phyloP scores from a whole-genome alignment of 2,888 invertebrate genomes.

The Luperina nickerlii region DNA sequence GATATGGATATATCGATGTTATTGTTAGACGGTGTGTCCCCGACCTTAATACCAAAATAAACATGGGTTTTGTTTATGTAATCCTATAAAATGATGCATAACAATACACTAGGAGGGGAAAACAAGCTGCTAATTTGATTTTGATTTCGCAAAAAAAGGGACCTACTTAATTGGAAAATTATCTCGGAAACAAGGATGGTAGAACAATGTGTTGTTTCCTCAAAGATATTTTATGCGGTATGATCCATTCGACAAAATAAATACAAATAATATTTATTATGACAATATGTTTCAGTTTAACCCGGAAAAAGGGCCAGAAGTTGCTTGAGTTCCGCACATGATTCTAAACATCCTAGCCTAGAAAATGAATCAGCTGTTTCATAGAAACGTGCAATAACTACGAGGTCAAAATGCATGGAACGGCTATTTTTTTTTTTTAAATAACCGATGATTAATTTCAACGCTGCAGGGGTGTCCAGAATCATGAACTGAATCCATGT shows the following conservation, averaged over 20 bases:
- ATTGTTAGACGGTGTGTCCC: not conserved
- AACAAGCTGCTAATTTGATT: not conserved
- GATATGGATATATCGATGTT: not conserved
- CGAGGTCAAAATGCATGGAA: too few species aligned
- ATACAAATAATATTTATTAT: not conserved
- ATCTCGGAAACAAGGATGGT: not conserved
- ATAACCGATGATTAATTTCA: too few species aligned
- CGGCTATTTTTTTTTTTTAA: too few species aligned
- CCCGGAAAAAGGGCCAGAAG: not conserved
- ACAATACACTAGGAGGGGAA: not conserved
- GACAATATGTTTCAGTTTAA: not conserved
- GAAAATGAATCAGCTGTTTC: too few species aligned
- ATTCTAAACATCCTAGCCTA: too few species aligned
- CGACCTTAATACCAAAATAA: slow-evolving; percentile 1
- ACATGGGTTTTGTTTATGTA: slow-evolving; percentile 12
- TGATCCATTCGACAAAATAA: slow-evolving; percentile 2
- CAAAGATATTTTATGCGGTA: not conserved
- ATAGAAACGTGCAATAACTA: too few species aligned
- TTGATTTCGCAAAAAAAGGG: not conserved
- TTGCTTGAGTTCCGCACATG: too few species aligned
- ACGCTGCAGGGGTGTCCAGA: too few species aligned
- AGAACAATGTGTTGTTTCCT: slow-evolving; percentile 19
- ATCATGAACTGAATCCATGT: too few species aligned
- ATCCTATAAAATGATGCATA: not conserved
- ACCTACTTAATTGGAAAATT: slow-evolving; percentile 3